Base-by-base conservation (phyloP, 2,113 vertebrate species). In the Microcebus murinus region DNA sequence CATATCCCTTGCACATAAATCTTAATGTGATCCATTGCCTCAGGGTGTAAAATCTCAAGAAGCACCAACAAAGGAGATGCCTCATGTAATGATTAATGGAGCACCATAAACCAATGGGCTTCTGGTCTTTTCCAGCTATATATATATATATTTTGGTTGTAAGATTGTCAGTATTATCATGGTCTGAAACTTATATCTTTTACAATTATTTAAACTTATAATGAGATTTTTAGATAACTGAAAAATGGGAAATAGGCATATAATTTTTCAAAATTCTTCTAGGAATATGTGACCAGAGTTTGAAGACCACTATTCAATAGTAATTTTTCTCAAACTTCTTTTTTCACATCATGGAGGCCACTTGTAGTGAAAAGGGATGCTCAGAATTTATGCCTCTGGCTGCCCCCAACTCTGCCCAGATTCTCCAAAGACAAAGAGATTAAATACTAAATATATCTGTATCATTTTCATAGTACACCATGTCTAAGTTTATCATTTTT, bases 61-160 rank as follows among this genome's bases (percentile, higher is more conserved):
- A 45, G 27, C 4, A 34, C 42, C 74, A 79, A 39, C 1, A 67
- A 95, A 89, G 27, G 45, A 59, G 88, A 76, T 1, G 34, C 55
- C 55, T 77, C 86, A 57, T 89, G 34, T 57, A 81, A 87, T 88
- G 93, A 87, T 90, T 96, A 90, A 95, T 89, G 68, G 79, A 27
- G 48, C 15, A 48, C 68, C 79, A 42, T 70, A 90, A 97, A 50
- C 52, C 77, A 85, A 23, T n/a, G 63, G 76, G 31, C 36, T 93
- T 85, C 80, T 27, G 5, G 57, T 80, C 68, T 93, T 77, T 68
- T 55, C 48, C 18, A 91, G 67, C 34, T 74, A 12, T 52, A 2
- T 80, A 2, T 42, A 1, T 52, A 2, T 70, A 3, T 42, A 1
- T 18, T 11, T 70, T 2, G 67, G 21, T 86, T 21, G 59, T 27